phyloP scores from a whole-genome alignment of 2,888 invertebrate genomes.

The Tridacna crocea region DNA sequence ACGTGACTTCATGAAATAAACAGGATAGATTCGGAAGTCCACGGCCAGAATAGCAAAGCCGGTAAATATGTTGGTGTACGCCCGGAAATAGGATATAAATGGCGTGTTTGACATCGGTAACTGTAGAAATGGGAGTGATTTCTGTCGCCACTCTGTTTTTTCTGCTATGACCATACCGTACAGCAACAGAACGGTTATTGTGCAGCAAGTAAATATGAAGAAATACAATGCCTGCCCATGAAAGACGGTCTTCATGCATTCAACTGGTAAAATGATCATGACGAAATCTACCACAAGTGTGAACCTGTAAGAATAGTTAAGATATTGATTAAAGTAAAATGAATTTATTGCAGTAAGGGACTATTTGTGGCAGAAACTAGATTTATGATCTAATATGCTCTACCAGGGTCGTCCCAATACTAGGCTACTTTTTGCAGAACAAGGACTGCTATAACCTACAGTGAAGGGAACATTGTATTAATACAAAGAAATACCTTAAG shows the following conservation, averaged over 20 bases:
- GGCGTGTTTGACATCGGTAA: conserved; percentile 42
- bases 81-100: conserved; percentile 67
- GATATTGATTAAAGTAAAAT: background rate
- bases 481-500: too few relatives aligned
- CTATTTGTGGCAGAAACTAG: too few relatives aligned
- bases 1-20: conserved; percentile 94
- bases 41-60: conserved; percentile 93
- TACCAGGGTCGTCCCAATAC: too few relatives aligned
- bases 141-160: background rate
- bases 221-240: conserved; percentile 38
- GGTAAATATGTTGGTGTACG: conserved; percentile 68
- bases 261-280: conserved; percentile 43
- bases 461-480: too few relatives aligned
- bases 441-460: too few relatives aligned
- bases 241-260: conserved; percentile 47
- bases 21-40: conserved; percentile 94
- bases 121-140: conserved; percentile 23
- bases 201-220: conserved; percentile 29
- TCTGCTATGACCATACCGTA: background rate
- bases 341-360: too few relatives aligned
- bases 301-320: conserved; percentile 32
- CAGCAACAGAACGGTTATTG: conserved; percentile 8
- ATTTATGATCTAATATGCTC: too few relatives aligned
- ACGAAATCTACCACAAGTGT: conserved; percentile 40
- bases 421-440: too few relatives aligned